A percentile compares a stretch with the other conserved stretches of the same genome.
Evolutionary conservation across 2,888 invertebrate species (phyloP).

Genomic region (Ophraella communa): DNA sequence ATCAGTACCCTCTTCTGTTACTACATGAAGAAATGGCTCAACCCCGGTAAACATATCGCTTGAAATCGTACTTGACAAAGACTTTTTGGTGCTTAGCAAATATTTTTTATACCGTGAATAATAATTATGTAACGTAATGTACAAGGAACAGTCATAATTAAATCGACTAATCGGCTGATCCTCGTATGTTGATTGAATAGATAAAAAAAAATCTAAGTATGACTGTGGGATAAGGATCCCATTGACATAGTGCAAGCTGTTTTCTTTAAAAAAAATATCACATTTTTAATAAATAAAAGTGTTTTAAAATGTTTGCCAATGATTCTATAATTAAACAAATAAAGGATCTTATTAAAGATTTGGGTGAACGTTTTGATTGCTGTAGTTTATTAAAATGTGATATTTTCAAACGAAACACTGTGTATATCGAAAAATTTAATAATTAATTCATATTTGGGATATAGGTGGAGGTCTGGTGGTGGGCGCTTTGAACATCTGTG

Average conservation of each 20-base stretch:
- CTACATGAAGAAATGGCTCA: conserved; percentile 91
- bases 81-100: conserved; percentile 42
- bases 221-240: conserved; percentile 34
- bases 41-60: conserved; percentile 81
- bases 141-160: conserved; percentile 25
- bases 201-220: not conserved
- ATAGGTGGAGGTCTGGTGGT: conserved; percentile 54
- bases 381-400: not conserved
- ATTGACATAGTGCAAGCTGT: conserved; percentile 5
- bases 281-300: not conserved
- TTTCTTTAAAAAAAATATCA: not conserved
- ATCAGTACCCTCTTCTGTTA: conserved; percentile 91
- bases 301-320: not conserved
- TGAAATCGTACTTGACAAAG: conserved; percentile 54
- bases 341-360: not conserved
- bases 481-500: conserved; percentile 44
- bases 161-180: conserved; percentile 16
- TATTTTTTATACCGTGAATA: conserved; percentile 21
- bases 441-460: conserved; percentile 50
- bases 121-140: conserved; percentile 26
- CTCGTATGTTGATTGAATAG: conserved; percentile 26
- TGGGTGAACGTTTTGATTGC: conserved; percentile 2
- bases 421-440: conserved; percentile 38
- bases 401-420: not conserved
- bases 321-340: not conserved